Evolutionary conservation across 2,888 invertebrate species (phyloP).

Genomic region (Tiliacea citrago): DNA sequence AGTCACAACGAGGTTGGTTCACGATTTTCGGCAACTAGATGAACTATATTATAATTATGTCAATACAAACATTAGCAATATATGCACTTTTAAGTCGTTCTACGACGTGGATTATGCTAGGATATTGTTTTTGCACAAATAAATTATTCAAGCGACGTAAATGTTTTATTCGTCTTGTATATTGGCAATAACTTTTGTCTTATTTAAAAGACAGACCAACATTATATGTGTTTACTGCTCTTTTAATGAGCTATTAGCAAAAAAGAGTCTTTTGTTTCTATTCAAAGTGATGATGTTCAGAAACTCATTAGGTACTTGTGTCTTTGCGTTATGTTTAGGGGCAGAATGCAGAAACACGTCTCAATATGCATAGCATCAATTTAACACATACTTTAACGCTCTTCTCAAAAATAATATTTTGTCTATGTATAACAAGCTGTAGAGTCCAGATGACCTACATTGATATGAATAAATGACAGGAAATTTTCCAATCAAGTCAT

Average conservation of each 20-base stretch:
- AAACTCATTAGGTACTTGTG: constrained; percentile 35
- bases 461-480: constrained; percentile 53
- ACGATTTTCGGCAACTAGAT: neutral
- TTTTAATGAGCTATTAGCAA: constrained; percentile 58
- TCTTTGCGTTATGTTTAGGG: constrained; percentile 11
- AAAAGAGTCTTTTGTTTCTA: constrained; percentile 51
- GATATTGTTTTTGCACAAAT: constrained; percentile 20
- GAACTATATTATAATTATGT: too few relatives aligned
- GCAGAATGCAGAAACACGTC: constrained; percentile 47
- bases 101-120: neutral
- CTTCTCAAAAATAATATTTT: constrained; percentile 7
- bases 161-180: constrained; percentile 24
- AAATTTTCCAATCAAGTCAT: constrained; percentile 46
- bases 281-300: constrained; percentile 42
- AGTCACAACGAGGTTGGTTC: neutral
- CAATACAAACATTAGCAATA: neutral
- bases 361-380: constrained; percentile 12
- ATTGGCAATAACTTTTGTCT: constrained; percentile 40
- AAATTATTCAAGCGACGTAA: constrained; percentile 27
- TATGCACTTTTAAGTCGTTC: neutral
- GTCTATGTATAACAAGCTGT: constrained; percentile 29
- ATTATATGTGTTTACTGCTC: constrained; percentile 44
- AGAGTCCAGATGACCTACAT: constrained; percentile 41
- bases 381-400: neutral
- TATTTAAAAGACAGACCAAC: constrained; percentile 42